Base-by-base conservation (phyloP, 2,113 vertebrate genomes). In the Axis porcinus region DNA sequence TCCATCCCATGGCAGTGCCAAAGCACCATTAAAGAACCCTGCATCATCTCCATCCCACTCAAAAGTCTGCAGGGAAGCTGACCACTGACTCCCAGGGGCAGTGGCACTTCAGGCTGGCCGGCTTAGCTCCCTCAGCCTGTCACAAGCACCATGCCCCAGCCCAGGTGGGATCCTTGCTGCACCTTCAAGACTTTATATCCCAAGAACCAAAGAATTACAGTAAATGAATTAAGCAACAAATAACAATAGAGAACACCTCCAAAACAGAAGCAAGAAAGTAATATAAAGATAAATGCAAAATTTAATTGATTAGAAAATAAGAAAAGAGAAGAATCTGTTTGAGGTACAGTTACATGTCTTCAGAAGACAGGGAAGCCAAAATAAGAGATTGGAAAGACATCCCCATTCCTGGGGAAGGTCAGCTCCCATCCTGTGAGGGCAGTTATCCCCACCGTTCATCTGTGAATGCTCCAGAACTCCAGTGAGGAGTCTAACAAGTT, bases 371-470 rank as follows among this genome's bases (percentile, higher is more conserved):
- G 40, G 13, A 47, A 50, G 28, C 2, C 27, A 78, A 82, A 74
- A 64, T 4, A 19, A 30, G 27, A 8, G 0, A 1, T 2, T 16
- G 40, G 84, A 14, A 55, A 47, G 33, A n/a, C 15, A 5, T 21
- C 14, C 30, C 3, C 6, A 1, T 17, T 43, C 54, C 13, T 13
- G 57, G 57, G 76, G 4, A 23, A 74, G 11, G 60, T 25, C 47
- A 15, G 5, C 88, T 62, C 16, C 52, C 8, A 2, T 3, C n/a
- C 67, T 28, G 19, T 7, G 2, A 89, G 52, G 4, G 52, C 87
- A 10, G 3, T 7, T 16, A 47, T 27, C n/a, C 70, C 36, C 0
- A 0, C 2, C 5, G 0, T 7, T 36, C 33, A 40, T 3, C 86
- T 30, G 7, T 30, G 17, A 33, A 19, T 0, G 1, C 14, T 8